Base-by-base conservation (phyloP, 92 coral and sea anemone species). In the Nematostella vectensis region DNA sequence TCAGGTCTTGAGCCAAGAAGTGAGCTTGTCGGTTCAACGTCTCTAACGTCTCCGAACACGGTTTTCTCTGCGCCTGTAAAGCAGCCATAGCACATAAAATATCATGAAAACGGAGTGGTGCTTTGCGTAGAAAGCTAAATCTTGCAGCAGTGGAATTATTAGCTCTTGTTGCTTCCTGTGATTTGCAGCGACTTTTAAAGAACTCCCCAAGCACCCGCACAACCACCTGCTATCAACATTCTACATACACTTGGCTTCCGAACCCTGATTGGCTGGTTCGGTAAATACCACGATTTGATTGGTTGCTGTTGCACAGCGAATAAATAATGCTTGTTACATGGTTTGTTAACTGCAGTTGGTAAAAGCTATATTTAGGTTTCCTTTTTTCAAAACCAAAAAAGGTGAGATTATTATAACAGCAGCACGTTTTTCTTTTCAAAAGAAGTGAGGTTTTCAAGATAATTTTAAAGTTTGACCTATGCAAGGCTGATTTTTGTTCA, bases 1-100 rank as follows among this genome's bases (percentile, higher is more conserved):
- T 75, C 13, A 85, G 59, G 54, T 85, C 95, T 23, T 53, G 54
- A 1, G 95, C 95, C 0, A 85, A 67, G 27, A 44, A 47, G 13
- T 57, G 81, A 1, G 88, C 93, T 57, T 83, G 78, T 20, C 25
- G 67, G 33, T 51, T 48, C 43, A 72, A 18, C 11, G 59, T 39
- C 44, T 60, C 19, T 15, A 27, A 25, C 11, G 25, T 44, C 1
- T 62, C 76, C 21, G 16, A 48, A 11, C 31, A 31, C 47, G 16
- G 37, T 1, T 59, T 27, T 54, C 50, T 48, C 63, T 65, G 29
- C 43, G 28, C 55, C 62, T 76, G 66, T 65, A 25, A 13, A 25
- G 44, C 29, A 30, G 75, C 63, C 75, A 67, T 62, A 20, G 20
- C 9, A 20, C 21, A 30, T 31, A 1, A 25, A 57, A 9, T 31